Evolutionary conservation across 1,140 invertebrate species (phyloP).

Genomic region (Anoplophora glabripennis): DNA sequence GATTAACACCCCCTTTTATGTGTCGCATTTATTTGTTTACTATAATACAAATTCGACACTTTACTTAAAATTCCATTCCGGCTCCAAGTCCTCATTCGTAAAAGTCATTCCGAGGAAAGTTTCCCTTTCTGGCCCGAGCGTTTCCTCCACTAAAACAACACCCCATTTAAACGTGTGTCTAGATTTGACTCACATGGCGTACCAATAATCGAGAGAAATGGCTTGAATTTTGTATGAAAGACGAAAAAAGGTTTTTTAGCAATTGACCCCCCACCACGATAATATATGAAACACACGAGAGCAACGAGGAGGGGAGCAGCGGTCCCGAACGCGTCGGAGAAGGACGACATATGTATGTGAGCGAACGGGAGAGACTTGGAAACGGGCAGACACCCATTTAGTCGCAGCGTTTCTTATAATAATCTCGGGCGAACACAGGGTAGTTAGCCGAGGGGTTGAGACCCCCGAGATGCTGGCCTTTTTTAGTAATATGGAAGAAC

Average conservation of each 20-base stretch:
- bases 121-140: neutral
- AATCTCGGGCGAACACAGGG: slow-evolving; percentile 42
- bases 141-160: slow-evolving; percentile 24
- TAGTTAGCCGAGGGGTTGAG: slow-evolving; percentile 36
- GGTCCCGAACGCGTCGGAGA: neutral
- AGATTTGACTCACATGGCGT: slow-evolving; percentile 26
- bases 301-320: slow-evolving; percentile 14
- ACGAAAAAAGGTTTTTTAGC: slow-evolving; percentile 45
- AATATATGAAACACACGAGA: slow-evolving; percentile 37
- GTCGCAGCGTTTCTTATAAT: slow-evolving; percentile 44
- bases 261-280: slow-evolving; percentile 36
- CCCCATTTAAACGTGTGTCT: slow-evolving; percentile 30
- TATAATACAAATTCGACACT: slow-evolving; percentile 8
- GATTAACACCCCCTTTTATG: too few relatives aligned
- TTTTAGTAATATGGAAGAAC: slow-evolving; percentile 40
- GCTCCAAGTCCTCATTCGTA: slow-evolving; percentile 2
- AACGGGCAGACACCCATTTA: slow-evolving; percentile 40
- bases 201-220: slow-evolving; percentile 51
- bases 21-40: slow-evolving; percentile 3
- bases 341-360: neutral
- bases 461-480: slow-evolving; percentile 27
- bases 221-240: slow-evolving; percentile 51
- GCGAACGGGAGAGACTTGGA: slow-evolving; percentile 8
- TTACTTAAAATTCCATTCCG: slow-evolving; percentile 10
- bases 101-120: neutral